Conservation (phyloP, 1,140 invertebrate species). For the Bombus difficillimus region DNA sequence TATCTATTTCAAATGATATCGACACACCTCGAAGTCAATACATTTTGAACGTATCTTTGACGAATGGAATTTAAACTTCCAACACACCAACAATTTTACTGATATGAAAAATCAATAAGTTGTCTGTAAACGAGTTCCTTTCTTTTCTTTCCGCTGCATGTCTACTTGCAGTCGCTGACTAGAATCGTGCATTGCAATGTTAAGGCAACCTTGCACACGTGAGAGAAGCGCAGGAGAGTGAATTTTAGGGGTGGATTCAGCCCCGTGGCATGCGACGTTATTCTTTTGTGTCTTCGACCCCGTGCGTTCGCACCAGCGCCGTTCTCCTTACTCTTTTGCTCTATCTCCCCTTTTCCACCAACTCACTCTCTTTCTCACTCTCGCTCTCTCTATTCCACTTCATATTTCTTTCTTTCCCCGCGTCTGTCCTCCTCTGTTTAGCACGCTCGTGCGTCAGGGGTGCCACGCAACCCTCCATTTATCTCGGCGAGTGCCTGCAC, state of each 20-base stretch:
- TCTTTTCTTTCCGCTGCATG: neutral
- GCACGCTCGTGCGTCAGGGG: constrained; percentile 74
- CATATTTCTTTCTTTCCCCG: constrained; percentile 33
- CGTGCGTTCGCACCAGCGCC: constrained; percentile 62
- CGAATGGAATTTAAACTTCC: neutral
- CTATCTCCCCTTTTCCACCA: constrained; percentile 40
- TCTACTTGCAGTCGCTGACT: neutral
- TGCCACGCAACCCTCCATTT: constrained; percentile 74
- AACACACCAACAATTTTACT: neutral
- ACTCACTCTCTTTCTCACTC: constrained; percentile 39
- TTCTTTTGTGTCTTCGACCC: constrained; percentile 74
- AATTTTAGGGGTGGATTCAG: constrained; percentile 71
- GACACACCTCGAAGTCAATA: no score
- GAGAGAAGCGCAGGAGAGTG: constrained; percentile 63
- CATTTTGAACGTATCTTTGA: neutral
- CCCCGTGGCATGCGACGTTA: constrained; percentile 74
- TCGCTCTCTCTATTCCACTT: constrained; percentile 27
- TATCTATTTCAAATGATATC: no score
- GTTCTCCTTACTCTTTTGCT: constrained; percentile 35
- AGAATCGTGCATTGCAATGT: constrained; percentile 34
- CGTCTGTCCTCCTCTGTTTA: constrained; percentile 42
- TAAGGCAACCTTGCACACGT: constrained; percentile 69
- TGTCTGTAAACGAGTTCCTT: neutral
- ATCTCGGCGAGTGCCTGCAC: constrained; percentile 74
- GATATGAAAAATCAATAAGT: neutral